Conservation (phyloP, 2,797 vertebrate genomes). For the Atherinosoma microstoma region DNA sequence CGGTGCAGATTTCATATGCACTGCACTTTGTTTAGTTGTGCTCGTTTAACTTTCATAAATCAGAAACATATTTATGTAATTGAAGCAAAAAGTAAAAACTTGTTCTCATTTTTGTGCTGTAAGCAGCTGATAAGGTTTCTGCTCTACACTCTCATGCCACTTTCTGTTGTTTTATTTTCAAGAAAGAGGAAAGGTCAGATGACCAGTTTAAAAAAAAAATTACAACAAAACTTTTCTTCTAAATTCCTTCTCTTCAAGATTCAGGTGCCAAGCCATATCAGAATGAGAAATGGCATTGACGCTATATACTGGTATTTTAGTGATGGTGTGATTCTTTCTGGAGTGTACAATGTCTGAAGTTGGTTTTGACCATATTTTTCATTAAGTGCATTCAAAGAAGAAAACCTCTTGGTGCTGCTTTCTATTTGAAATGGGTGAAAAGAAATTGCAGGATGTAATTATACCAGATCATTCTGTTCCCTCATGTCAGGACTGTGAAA, state of each 20-base stretch:
- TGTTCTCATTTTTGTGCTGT: no score
- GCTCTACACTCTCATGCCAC: no score
- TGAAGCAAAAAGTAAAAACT: background rate
- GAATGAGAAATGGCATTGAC: no score
- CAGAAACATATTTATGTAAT: constrained; percentile 3
- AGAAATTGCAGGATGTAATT: no score
- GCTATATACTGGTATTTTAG: no score
- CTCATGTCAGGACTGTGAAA: background rate
- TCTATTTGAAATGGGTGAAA: no score
- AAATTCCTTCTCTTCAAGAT: no score
- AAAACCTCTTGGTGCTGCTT: background rate
- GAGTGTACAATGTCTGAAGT: no score
- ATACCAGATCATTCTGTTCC: background rate
- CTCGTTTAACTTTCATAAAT: background rate
- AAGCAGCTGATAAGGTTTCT: background rate
- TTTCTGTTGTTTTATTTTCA: background rate
- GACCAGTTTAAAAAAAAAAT: no score
- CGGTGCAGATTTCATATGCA: background rate
- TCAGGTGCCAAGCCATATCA: no score
- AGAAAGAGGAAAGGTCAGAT: background rate
- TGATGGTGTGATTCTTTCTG: no score
- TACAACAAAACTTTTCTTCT: no score
- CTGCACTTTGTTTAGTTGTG: background rate
- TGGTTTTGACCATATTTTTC: background rate
- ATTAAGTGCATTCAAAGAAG: background rate